Percentiles rank a stretch among this genome's conserved stretches.
These are phyloP conservation scores for Dryocosmus kuriphilus DNA, from an alignment of 2,888 invertebrate species.

Conservation along the genomic window DNA sequence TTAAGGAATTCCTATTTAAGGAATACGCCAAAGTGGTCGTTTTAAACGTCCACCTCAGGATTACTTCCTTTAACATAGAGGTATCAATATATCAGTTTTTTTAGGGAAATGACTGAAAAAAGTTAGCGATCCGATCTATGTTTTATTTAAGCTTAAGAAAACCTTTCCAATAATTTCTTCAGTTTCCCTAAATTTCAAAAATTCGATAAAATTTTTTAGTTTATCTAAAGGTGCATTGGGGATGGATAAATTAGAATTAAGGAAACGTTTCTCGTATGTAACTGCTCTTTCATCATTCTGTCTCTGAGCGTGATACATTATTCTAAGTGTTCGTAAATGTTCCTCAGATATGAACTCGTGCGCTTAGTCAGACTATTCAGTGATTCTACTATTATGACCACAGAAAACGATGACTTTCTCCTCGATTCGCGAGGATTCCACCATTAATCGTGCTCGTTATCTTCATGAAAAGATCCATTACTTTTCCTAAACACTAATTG, in stretches of 20 bases:
- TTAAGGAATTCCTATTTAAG: too few relatives aligned
- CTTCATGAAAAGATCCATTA: slow-evolving; percentile 43
- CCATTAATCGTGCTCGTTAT: slow-evolving; percentile 43
- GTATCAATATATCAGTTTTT: too few relatives aligned
- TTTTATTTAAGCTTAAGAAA: too few relatives aligned
- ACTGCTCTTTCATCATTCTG: slow-evolving; percentile 46
- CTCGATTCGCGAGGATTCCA: slow-evolving; percentile 54
- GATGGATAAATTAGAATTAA: slow-evolving; percentile 15
- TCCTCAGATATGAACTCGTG: slow-evolving; percentile 44
- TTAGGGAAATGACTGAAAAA: too few relatives aligned
- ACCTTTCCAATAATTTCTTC: too few relatives aligned
- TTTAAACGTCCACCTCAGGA: too few relatives aligned
- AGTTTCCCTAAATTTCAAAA: too few relatives aligned
- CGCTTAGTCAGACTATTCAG: slow-evolving; percentile 45
- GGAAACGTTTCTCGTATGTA: slow-evolving; percentile 52
- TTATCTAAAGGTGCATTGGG: not conserved
- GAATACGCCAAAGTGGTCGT: too few relatives aligned
- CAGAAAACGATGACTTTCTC: slow-evolving; percentile 57
- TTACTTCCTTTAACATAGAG: too few relatives aligned
- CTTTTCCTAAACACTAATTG: slow-evolving; percentile 11
- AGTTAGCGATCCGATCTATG: too few relatives aligned
- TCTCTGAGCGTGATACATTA: slow-evolving; percentile 27
- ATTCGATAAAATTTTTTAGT: too few relatives aligned
- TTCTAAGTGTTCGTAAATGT: slow-evolving; percentile 39
- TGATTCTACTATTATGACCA: slow-evolving; percentile 54